Base-by-base conservation (phyloP, 2,113 vertebrate genomes). In the Merops nubicus region DNA sequence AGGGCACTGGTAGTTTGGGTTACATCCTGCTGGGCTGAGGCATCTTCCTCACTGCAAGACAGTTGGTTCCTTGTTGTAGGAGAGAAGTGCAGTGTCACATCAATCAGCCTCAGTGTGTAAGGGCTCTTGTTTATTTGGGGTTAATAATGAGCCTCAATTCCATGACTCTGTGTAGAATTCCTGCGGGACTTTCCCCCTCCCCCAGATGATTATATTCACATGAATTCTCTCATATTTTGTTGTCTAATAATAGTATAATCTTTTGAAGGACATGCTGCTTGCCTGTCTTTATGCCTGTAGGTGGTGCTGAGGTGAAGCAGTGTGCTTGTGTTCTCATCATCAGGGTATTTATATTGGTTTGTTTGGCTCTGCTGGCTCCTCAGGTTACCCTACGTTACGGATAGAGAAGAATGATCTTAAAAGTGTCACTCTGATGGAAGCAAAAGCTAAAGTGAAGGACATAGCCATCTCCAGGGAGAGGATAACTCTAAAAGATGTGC, bases 401-500 rank as follows among this genome's bases (percentile, higher is more conserved):
- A 99, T 99, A 91, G 99, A 99, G 98, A 99, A 99, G 98, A 99
- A 99, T 68, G 99, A 99, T 98, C 98, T 99, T 83, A 98, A 98
- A 98, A 99, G 99, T 79, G 99, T 99, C 82, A 99, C 99, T 29
- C 97, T 99, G 12, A 97, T 99, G 97, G 99, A 99, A 96, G 99
- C 99, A 88, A 99, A 99, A 97, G 99, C 98, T 82, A 99, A 99
- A 97, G 99, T 99, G 89, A 99, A 99, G 97, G 99, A 99, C 97
- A 99, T 99, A 64, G 99, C 99, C 68, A 99, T 99, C 96, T 99
- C 99, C 85, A 98, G 99, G 91, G 99, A 99, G 96, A 98, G 99
- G 96, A 98, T 99, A 96, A 99, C 99, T 25, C 98, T 99, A 11
- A 98, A 98, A 83, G 99, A 99, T 7, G 99, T 99, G 72, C 98